Evolutionary conservation across 2,888 invertebrate species (phyloP).

Genomic region (Limnephilus auricula): DNA sequence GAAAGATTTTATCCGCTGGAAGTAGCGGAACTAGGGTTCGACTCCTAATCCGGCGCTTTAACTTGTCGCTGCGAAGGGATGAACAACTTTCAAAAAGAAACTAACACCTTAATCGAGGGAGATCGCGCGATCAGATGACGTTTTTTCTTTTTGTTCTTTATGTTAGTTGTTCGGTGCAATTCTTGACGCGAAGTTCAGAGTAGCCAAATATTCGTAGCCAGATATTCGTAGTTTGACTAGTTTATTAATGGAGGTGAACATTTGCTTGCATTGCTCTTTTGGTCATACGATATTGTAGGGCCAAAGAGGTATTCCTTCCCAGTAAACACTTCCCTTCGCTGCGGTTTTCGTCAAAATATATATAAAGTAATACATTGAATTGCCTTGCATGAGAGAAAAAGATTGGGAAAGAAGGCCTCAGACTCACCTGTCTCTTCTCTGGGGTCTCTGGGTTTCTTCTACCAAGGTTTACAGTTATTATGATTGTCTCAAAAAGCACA

Average conservation of each 20-base stretch:
- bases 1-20: conserved; percentile 44
- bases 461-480: too few species aligned
- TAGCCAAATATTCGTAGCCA: background rate
- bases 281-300: too few species aligned
- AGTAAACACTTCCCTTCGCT: too few species aligned
- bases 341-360: too few species aligned
- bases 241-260: background rate
- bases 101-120: background rate
- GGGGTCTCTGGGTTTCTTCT: too few species aligned
- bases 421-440: too few species aligned
- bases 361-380: too few species aligned
- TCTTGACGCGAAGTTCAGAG: background rate
- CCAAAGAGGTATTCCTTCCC: too few species aligned
- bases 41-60: conserved; percentile 52
- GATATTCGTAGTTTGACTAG: background rate
- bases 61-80: conserved; percentile 46
- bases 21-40: conserved; percentile 34
- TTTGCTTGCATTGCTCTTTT: background rate
- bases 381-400: too few species aligned
- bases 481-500: too few species aligned
- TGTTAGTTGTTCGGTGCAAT: background rate
- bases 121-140: background rate
- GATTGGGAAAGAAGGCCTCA: too few species aligned
- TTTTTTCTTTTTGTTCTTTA: background rate
- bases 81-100: conserved; percentile 28